Evolutionary conservation across 2,797 vertebrate genomes (phyloP).

Genomic region (Sebastes nivosus): DNA sequence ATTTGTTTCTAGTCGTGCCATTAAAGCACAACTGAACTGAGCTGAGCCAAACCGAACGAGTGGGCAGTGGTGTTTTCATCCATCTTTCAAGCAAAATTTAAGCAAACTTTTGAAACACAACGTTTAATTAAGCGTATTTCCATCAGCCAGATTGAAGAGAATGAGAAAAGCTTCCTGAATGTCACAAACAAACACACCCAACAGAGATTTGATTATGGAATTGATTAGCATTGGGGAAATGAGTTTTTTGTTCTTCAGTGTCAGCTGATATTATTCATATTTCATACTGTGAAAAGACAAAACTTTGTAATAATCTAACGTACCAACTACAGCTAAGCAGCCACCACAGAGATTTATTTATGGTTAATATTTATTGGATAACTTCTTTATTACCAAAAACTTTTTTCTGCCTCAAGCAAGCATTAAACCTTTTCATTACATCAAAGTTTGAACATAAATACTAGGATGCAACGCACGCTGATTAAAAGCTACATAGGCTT

Average conservation of each 20-base stretch:
- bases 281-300: conserved; percentile 11
- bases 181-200: conserved; percentile 41
- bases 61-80: conserved; percentile 43
- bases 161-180: conserved; percentile 22
- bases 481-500: not conserved
- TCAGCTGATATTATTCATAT: conserved; percentile 21
- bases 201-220: conserved; percentile 36
- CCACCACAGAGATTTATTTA: not conserved
- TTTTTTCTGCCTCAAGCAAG: not conserved
- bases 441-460: not conserved
- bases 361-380: not conserved
- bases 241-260: conserved; percentile 19
- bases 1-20: conserved; percentile 47
- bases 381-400: conserved; percentile 22
- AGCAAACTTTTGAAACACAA: conserved; percentile 31
- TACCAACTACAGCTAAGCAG: not conserved
- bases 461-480: not conserved
- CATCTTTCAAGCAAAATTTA: conserved; percentile 21
- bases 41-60: conserved; percentile 42
- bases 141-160: not conserved
- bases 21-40: conserved; percentile 36
- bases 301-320: not conserved
- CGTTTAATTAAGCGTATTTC: conserved; percentile 28
- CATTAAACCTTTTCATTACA: not conserved
- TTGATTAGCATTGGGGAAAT: conserved; percentile 39